These are phyloP conservation scores for Girardia tigrina DNA, from an alignment of 2,888 invertebrate genomes.

Conservation along the genomic window DNA sequence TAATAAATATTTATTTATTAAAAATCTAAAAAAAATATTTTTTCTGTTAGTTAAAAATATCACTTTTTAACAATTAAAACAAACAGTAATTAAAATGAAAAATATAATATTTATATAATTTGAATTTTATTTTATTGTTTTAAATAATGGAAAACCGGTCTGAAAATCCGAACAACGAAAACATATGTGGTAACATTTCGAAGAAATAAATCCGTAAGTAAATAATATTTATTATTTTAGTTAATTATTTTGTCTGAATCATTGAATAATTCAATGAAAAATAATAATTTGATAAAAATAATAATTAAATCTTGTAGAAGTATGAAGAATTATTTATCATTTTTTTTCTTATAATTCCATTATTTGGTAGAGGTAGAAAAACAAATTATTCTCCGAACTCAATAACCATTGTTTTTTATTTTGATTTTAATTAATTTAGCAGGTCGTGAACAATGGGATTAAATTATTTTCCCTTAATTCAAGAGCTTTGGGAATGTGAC, in stretches of 20 bases:
- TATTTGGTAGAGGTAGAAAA: conserved; percentile 23
- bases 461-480: conserved; percentile 20
- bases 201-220: not conserved
- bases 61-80: no score
- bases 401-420: conserved; percentile 23
- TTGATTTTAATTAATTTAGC: conserved; percentile 23
- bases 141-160: conserved; percentile 7
- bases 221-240: not conserved
- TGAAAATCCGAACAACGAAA: not conserved
- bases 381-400: conserved; percentile 23
- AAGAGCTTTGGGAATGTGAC: conserved; percentile 23
- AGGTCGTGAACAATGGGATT: conserved; percentile 14
- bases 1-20: no score
- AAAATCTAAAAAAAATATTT: no score
- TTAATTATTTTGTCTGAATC: conserved; percentile 10
- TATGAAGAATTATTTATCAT: conserved; percentile 8
- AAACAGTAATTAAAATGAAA: no score
- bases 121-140: not conserved
- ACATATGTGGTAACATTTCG: not conserved
- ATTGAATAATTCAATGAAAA: conserved; percentile 6
- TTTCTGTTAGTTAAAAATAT: no score
- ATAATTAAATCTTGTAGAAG: not conserved
- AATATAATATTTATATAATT: no score
- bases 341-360: conserved; percentile 19
- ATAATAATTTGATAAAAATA: conserved; percentile 1